Conservation (phyloP, 1,140 invertebrate genomes). For the Brachionus calyciflorus region DNA sequence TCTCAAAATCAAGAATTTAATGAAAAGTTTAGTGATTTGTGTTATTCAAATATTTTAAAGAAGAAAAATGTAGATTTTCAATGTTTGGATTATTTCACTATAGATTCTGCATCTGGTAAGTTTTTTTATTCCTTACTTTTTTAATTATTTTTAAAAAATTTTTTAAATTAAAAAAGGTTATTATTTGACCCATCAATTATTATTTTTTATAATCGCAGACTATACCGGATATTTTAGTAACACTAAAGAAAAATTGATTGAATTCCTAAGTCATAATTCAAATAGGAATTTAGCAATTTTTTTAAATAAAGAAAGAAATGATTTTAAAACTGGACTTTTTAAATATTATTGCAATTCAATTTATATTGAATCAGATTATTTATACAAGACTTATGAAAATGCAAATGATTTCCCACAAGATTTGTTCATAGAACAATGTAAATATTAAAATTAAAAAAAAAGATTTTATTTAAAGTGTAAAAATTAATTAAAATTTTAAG, state of each 20-base stretch:
- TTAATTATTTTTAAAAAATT: no score
- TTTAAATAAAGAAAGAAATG: background rate
- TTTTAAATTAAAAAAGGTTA: no score
- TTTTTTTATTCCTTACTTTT: no score
- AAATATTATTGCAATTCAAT: background rate
- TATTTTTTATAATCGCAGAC: constrained; percentile 39
- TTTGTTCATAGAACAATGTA: constrained; percentile 46
- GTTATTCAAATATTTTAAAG: constrained; percentile 4
- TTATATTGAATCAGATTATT: background rate
- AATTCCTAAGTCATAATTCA: background rate
- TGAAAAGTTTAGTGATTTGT: constrained; percentile 26
- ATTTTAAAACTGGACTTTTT: background rate
- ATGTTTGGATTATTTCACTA: constrained; percentile 23
- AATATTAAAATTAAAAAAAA: background rate
- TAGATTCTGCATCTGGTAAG: background rate
- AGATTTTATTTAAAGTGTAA: background rate
- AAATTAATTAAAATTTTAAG: background rate
- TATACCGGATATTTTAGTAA: background rate
- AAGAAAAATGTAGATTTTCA: background rate
- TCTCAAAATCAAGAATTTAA: background rate
- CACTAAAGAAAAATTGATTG: background rate
- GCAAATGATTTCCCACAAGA: background rate
- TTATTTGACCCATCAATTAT: constrained; percentile 37
- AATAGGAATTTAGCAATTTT: background rate
- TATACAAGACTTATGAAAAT: background rate